Base-by-base conservation (phyloP, 1,140 invertebrate species). In the Danaus melanippus region DNA sequence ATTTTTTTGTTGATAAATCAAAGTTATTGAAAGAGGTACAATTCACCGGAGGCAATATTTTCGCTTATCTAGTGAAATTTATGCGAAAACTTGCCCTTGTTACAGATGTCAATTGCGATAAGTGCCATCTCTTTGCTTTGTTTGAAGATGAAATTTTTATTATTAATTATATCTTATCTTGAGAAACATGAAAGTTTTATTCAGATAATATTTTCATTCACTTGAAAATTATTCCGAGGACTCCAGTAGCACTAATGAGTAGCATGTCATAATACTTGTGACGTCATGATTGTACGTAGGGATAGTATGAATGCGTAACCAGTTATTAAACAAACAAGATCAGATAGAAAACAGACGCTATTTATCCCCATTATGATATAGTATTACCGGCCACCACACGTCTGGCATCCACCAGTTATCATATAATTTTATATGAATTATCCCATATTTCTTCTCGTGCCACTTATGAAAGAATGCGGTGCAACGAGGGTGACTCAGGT, bases 21-120 rank as follows among this genome's bases (percentile, higher is more conserved):
- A 32, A 32, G 6, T 4, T 32, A 32, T 32, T 32, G 21, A 32
- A 32, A 32, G 21, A 32, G 21, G 21, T 32, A 32, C 21, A 81
- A 79, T 79, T 76, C 79, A 71, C 69, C 67, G 69, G 76, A 81
- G 76, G 77, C 78, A 81, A 79, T 79, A 81, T 81, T 81, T 81
- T 76, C 69, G 74, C 65, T 81, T 81, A 81, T 76, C 64, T 65
- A 67, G 61, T 58, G 63, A 79, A 81, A 81, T 76, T 81, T 79
- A 79, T 71, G 50, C 50, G 48, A 68, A 69, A 76, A 81, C 50
- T 81, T 80, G 64, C 17, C 51, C 68, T 51, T 66, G 72, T 70
- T 68, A 58, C 62, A 71, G 75, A 76, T 76, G 70, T 76, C 75
- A 67, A 78, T 74, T 40, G 54, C 46, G 77, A 80, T 80, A 70